Conservation (phyloP, 2,113 vertebrate species). For the Hippocampus zosterae region DNA sequence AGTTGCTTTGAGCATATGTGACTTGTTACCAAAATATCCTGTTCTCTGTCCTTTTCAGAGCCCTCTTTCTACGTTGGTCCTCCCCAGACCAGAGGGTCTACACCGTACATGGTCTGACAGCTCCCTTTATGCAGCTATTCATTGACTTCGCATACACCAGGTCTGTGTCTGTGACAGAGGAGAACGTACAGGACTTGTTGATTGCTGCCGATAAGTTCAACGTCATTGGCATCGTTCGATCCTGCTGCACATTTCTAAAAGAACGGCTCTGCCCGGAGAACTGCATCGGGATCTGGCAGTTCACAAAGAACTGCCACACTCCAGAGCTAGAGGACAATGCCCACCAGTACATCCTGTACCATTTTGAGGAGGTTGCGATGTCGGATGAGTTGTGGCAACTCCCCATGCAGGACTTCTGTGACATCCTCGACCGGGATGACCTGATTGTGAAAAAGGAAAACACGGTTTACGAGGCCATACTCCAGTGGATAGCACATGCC, state of each 20-base stretch:
- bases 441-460: constrained; percentile 34
- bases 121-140: constrained; percentile 27
- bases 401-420: constrained; percentile 62
- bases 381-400: constrained; percentile 76
- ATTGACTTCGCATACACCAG: constrained; percentile 47
- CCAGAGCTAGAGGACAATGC: constrained; percentile 69
- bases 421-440: constrained; percentile 65
- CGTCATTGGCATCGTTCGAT: constrained; percentile 66
- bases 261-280: constrained; percentile 74
- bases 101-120: constrained; percentile 14
- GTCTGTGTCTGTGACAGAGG: constrained; percentile 53
- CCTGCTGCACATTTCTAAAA: constrained; percentile 74
- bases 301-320: constrained; percentile 46
- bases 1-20: not conserved
- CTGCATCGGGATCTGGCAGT: constrained; percentile 63
- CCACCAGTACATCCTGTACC: constrained; percentile 71
- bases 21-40: not conserved
- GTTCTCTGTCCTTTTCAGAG: constrained; percentile 9
- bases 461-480: constrained; percentile 23
- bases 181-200: constrained; percentile 74
- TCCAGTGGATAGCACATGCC: constrained; percentile 25
- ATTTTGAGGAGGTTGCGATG: constrained; percentile 70
- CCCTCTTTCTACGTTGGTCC: constrained; percentile 22
- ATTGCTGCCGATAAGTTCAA: constrained; percentile 74
- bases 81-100: constrained; percentile 12